Evolutionary conservation across 2,113 vertebrate genomes (phyloP).

Genomic region (Pelobates fuscus): DNA sequence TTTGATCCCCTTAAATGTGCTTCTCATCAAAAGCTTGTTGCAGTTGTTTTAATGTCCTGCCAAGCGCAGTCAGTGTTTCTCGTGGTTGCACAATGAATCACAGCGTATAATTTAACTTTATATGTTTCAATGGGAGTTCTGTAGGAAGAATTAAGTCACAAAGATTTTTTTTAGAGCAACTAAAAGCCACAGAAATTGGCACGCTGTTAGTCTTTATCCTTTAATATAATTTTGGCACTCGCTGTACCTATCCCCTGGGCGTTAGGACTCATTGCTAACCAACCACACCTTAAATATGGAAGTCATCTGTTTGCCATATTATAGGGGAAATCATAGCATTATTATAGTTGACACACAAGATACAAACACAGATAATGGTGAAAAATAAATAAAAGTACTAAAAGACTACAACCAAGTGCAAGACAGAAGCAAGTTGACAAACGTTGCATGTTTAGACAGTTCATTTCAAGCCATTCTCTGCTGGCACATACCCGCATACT

Average conservation of each 20-base stretch:
- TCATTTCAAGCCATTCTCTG: no score
- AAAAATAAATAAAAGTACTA: no score
- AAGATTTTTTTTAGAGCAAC: background rate
- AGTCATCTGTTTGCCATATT: background rate
- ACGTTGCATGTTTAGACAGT: no score
- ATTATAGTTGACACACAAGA: no score
- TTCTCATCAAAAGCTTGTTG: background rate
- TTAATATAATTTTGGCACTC: background rate
- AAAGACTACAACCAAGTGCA: no score
- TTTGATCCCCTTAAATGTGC: background rate
- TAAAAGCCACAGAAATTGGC: no score
- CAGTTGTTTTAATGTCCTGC: background rate
- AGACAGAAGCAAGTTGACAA: no score
- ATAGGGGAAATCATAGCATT: no score
- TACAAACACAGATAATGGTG: no score
- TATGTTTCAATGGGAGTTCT: background rate
- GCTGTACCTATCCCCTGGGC: background rate
- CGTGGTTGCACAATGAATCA: conserved; percentile 14
- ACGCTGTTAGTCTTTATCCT: background rate
- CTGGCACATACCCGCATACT: no score
- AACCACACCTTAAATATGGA: background rate
- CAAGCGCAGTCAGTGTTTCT: background rate
- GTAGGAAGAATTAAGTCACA: background rate
- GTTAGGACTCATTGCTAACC: no score
- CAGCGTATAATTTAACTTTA: conserved; percentile 19